Conservation (phyloP, 2,113 vertebrate species). For the Amphiprion ocellaris region DNA sequence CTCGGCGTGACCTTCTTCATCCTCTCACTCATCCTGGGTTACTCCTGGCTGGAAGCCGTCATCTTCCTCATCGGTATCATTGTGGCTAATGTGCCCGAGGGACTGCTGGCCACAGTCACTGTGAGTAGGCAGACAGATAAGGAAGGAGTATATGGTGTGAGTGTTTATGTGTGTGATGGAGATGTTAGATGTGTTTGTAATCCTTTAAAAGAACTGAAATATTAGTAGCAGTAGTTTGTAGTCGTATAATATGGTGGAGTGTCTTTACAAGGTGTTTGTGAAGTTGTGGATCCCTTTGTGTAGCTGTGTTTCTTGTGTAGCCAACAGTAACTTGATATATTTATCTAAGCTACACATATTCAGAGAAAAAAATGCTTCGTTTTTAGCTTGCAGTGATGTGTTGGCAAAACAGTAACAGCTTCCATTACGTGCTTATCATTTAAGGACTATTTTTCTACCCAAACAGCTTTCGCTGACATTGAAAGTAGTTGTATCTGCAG, state of each 20-base stretch:
- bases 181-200: neutral
- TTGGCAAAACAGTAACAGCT: neutral
- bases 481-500: too few species aligned
- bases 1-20: conserved; percentile 90
- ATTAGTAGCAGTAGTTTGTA: too few species aligned
- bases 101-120: conserved; percentile 93
- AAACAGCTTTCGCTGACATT: too few species aligned
- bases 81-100: conserved; percentile 93
- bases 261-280: too few species aligned
- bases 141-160: conserved; percentile 4
- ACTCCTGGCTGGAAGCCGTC: conserved; percentile 91
- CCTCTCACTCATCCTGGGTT: conserved; percentile 89
- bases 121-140: conserved; percentile 79
- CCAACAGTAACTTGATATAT: conserved; percentile 19
- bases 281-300: neutral
- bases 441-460: too few species aligned
- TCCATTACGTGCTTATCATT: too few species aligned
- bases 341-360: neutral
- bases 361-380: neutral
- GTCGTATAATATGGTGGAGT: too few species aligned
- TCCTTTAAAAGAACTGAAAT: neutral
- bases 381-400: neutral
- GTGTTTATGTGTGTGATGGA: conserved; percentile 9
- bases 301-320: neutral
- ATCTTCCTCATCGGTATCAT: conserved; percentile 97